Base-by-base conservation (phyloP, 2,797 vertebrate genomes). In the Centropyge bicolor region DNA sequence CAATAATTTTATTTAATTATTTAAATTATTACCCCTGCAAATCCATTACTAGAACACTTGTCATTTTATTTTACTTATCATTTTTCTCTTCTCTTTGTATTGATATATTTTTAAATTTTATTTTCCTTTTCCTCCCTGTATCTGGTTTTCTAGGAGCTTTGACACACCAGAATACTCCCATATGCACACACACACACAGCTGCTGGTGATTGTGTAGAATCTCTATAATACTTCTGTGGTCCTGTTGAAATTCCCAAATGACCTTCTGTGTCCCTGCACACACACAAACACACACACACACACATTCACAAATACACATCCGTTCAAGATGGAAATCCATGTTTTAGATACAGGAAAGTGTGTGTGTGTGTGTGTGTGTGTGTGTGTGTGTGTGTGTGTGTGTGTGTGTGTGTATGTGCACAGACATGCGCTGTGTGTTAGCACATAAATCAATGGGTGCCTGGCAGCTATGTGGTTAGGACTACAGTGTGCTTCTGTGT, bases 361-460 rank as follows among this genome's bases (percentile, higher is more conserved):
- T 81, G 55, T 48, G 64, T 69, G 67, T 38, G 36, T 16, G 10
- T 71, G 46, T 56, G 56, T 52, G 38, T 20, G 20, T 70, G 59
- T 72, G 40, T 77, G 62, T 43, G 74, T n/a, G n/a, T n/a, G n/a
- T n/a, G n/a, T n/a, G n/a, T n/a, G 63, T 67, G 27, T 38, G 19
- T 49, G 14, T 61, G 46, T 56, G 56, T 52, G 38, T 20, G 20
- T 70, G 59, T 72, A 43, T 77, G 62, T 43, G 74, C 2, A 3
- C 31, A 55, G 80, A 87, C 52, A 38, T 46, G 73, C 51, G 57
- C 70, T 60, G 61, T 84, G 71, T 86, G 80, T 87, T 81, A 80
- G 87, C 79, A 85, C 78, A 91, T 92, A 86, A 92, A 93, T 94
- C 89, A 91, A 92, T 91, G 78, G 71, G 64, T 88, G 90, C 85